Percentiles rank a stretch among this genome's conserved stretches.
phyloP scores from a whole-genome alignment of 2,888 invertebrate species.

The Ceramica pisi region DNA sequence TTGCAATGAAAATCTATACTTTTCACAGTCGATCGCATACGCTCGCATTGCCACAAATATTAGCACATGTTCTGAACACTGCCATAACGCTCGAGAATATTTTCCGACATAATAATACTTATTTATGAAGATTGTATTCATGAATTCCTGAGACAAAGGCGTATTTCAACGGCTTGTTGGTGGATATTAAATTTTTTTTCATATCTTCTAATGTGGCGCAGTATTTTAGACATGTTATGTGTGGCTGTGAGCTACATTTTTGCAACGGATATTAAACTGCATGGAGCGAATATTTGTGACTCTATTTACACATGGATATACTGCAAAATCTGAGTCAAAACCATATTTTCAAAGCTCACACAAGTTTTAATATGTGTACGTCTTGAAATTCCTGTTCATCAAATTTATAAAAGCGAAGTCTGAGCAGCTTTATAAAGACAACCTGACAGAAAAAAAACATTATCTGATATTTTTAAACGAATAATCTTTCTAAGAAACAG shows the following conservation, averaged over 20 bases:
- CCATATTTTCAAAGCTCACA: slow-evolving; percentile 13
- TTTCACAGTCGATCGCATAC: slow-evolving; percentile 21
- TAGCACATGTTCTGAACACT: slow-evolving; percentile 34
- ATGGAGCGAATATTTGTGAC: slow-evolving; percentile 11
- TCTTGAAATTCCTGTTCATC: slow-evolving; percentile 14
- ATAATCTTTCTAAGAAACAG: slow-evolving; percentile 22
- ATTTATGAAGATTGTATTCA: slow-evolving; percentile 71
- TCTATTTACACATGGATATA: slow-evolving; percentile 29
- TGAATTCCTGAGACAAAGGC: slow-evolving; percentile 66
- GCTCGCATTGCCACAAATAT: slow-evolving; percentile 34
- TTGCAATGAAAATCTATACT: slow-evolving; percentile 16
- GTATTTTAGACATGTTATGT: slow-evolving; percentile 21
- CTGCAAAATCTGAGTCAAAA: slow-evolving; percentile 24
- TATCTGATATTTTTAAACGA: slow-evolving; percentile 5
- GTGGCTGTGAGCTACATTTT: slow-evolving; percentile 5
- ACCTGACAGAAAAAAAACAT: slow-evolving; percentile 6
- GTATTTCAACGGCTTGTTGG: slow-evolving; percentile 55
- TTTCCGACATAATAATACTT: slow-evolving; percentile 57
- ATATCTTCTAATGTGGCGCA: slow-evolving; percentile 34
- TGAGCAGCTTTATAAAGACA: neutral
- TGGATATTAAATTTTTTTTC: slow-evolving; percentile 63
- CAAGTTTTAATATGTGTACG: neutral
- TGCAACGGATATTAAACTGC: slow-evolving; percentile 44
- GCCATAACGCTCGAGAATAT: slow-evolving; percentile 46
- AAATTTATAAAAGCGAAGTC: slow-evolving; percentile 14